A percentile compares a stretch with the other conserved stretches of the same genome.
Conservation (phyloP, 2,113 vertebrate species). For the Mormoops blainvillei region DNA sequence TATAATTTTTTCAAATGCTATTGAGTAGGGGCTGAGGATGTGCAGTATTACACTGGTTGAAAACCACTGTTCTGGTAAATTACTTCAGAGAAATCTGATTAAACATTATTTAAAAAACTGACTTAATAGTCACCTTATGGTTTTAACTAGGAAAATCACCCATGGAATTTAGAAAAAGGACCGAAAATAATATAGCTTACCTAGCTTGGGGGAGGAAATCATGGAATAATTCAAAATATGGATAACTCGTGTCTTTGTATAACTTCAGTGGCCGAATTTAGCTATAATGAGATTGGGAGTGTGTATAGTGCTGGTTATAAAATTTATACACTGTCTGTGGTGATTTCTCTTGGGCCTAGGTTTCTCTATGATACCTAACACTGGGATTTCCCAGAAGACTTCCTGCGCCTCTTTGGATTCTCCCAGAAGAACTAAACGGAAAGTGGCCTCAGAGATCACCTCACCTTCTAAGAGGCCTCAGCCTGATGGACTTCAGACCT, state of each 20-base stretch:
- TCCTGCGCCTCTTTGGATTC: neutral
- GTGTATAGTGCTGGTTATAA: neutral
- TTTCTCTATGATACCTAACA: slow-evolving; percentile 67
- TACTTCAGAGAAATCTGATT: neutral
- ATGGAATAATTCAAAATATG: neutral
- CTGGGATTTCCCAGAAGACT: slow-evolving; percentile 73
- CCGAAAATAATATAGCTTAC: neutral
- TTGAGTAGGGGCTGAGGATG: neutral
- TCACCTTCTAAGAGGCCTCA: slow-evolving; percentile 76
- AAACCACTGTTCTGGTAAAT: neutral
- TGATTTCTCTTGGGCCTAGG: slow-evolving; percentile 75
- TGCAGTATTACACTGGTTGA: neutral
- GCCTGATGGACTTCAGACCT: neutral
- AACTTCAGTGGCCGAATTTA: neutral
- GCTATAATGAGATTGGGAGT: neutral
- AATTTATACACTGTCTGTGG: neutral
- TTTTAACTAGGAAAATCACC: neutral
- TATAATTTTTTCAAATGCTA: neutral
- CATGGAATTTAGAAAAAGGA: neutral
- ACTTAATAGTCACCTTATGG: neutral
- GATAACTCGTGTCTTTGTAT: neutral
- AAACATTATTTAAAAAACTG: neutral
- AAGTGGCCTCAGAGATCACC: slow-evolving; percentile 65
- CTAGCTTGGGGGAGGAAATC: neutral
- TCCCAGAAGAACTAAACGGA: slow-evolving; percentile 70